Evolutionary conservation across 2,888 invertebrate species (phyloP), one percentile per base, ranked within the genome.

Genomic region (Lucinisca nassula): DNA sequence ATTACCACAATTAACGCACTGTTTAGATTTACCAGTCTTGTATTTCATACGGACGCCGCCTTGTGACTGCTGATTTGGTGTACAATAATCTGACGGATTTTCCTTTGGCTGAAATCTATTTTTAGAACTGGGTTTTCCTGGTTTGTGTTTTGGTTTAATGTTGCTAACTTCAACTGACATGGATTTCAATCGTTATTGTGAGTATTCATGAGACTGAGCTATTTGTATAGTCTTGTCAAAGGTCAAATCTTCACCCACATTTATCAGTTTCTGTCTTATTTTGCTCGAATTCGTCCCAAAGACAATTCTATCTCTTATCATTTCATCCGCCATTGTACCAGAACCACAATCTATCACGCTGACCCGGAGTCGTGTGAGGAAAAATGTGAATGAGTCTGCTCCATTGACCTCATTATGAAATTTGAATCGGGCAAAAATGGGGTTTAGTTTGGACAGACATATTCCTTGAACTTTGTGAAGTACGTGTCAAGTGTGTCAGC

Each of bases 151-250:
- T 21, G 6, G 17, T 72, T 37, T 72, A 4, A 72, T 21, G n/a
- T 75, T 12, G 24, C 45, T 67, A 45, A 73, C 82, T 8, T 82
- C 70, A 45, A 24, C 12, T 4, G 67, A 45, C 82, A 82, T 82
- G 24, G 75, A 38, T 70, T 40, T 30, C 35, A 82, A 27, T 70
- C 76, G 76, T 35, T 82, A 49, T 38, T 58, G 38, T 10, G 82
- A 67, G 38, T 76, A 82, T 76, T 82, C 76, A 35, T 32, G 37
- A 12, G 51, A 38, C 37, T 82, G 75, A 12, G 74, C 74, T 27
- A 67, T 82, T 61, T 82, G 82, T n/a, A 82, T 49, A 30, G 81
- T 74, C 21, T 81, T 58, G 30, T 81, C 58, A 24, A 81, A 24
- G 1, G 81, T 81, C 51, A 81, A 51, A 51, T 82, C 49, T 51